Base-by-base conservation (phyloP, 2,797 vertebrate species). In the Champsocephalus esox region DNA sequence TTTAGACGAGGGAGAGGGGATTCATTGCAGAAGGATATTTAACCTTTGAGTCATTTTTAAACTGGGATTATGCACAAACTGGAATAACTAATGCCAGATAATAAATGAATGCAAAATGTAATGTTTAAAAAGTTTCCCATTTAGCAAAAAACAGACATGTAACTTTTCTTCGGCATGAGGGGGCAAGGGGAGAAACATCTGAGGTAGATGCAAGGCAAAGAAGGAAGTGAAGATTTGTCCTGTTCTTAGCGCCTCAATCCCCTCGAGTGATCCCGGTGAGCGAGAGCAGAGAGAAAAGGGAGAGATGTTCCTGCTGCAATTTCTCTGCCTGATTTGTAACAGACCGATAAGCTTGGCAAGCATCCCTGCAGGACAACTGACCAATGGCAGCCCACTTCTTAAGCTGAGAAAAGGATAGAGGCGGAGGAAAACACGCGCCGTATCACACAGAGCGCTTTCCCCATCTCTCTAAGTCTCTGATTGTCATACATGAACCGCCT, bases 271-370 rank as follows among this genome's bases (percentile, higher is more conserved):
- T 81, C 66, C 68, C 16, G 83, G 69, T 74, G 83, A 88, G 82
- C 48, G 41, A 75, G 70, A 72, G 86, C 70, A 70, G 79, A 82
- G 71, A 79, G 71, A 72, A 75, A 81, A 70, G 72, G 76, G 65
- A 65, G 71, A 81, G 74, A 84, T 77, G 70, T 81, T 86, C 79
- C 77, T 67, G 77, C 80, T 82, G 83, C 85, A 91, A 84, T 91
- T 92, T 92, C 86, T 88, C 88, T 79, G 87, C 74, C 86, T 88
- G 85, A 92, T 92, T 92, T 92, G 86, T 87, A 90, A 84, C 83
- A 80, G 82, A 45, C 79, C 45, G 86, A 93, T 93, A 91, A 91
- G 88, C 83, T 76, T 69, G 79, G 81, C 73, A 65, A 83, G 79
- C 84, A 48, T 81, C 89, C 82, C 91, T 84, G 84, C 84, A 87